Evolutionary conservation across 2,888 invertebrate genomes (phyloP), one percentile per base, ranked within the genome.

Genomic region (Trachelus stipa): DNA sequence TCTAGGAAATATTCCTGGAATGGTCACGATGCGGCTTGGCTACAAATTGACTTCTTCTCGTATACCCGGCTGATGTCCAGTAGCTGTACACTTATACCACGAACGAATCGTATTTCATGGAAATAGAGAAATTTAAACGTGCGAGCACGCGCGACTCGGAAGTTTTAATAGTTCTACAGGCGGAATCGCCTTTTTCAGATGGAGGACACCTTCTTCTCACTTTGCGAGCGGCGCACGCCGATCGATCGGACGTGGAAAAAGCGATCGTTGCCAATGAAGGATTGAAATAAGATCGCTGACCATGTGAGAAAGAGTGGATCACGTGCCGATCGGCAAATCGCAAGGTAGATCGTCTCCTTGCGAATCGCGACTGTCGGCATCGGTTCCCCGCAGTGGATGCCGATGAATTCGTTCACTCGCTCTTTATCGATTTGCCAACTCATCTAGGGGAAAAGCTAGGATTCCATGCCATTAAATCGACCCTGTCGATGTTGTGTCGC

Each of bases 61-160:
- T 56, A 56, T 56, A 56, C 40, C 9, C 9, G 23, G 23, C 40
- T 23, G 23, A 56, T 56, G 40, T 56, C 40, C 23, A 56, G 40
- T 56, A 23, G 9, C 40, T 56, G 23, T 9, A 23, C 40, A 56
- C 23, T 56, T 56, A 56, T 56, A 56, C 40, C 40, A 56, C 40
- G 23, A 56, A 56, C 40, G 40, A 56, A 56, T 56, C 71, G 31
- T 33, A 34, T 33, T 71, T 71, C 71, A 71, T 12, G 71, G 71
- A 71, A 71, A 71, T 71, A 71, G 71, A 71, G 71, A 71, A 71
- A 71, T 71, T 71, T 71, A 71, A 71, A 34, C 71, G 71, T 71
- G 71, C 71, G 71, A 71, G 71, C 71, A 71, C 71, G 71, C 71
- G 71, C 71, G 71, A 71, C 31, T 33, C 71, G 31, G 31, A 31